A percentile compares a stretch with the other conserved stretches of the same genome.
Conservation (phyloP, 2,888 invertebrate species). For the Acanthosoma haemorrhoidale region DNA sequence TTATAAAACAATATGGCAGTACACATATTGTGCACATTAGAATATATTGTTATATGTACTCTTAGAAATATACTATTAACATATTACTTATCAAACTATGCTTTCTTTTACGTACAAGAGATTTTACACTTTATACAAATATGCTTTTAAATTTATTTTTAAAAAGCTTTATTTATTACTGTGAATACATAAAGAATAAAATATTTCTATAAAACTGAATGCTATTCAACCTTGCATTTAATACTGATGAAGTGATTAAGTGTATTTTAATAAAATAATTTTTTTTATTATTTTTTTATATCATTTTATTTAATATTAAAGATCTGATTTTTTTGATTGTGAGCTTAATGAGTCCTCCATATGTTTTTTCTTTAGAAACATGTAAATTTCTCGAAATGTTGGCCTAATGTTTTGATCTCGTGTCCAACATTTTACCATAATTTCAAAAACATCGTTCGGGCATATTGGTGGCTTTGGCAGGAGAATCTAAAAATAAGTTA, state of each 20-base stretch:
- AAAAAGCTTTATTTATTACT: not conserved
- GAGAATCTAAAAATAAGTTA: constrained; percentile 47
- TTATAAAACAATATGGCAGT: constrained; percentile 1
- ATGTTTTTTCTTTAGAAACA: constrained; percentile 60
- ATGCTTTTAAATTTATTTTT: not conserved
- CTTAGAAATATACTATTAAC: not conserved
- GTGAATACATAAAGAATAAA: not conserved
- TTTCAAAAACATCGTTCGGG: constrained; percentile 66
- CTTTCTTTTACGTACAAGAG: constrained; percentile 5
- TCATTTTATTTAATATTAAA: constrained; percentile 24
- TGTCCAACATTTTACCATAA: constrained; percentile 67
- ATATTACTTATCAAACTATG: constrained; percentile 5
- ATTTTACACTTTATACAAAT: constrained; percentile 11
- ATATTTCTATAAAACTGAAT: not conserved
- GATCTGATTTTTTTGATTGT: constrained; percentile 32
- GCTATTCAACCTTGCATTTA: constrained; percentile 10
- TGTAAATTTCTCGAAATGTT: constrained; percentile 62
- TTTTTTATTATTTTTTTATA: not conserved
- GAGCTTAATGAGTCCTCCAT: constrained; percentile 47
- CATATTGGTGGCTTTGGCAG: constrained; percentile 71
- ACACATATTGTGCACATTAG: constrained; percentile 1
- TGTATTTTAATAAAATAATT: constrained; percentile 5
- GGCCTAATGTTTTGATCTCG: constrained; percentile 56
- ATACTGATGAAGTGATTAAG: constrained; percentile 8
- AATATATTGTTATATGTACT: not conserved